Base-by-base conservation (phyloP, 2,113 vertebrate species). In the Grantiella picta region DNA sequence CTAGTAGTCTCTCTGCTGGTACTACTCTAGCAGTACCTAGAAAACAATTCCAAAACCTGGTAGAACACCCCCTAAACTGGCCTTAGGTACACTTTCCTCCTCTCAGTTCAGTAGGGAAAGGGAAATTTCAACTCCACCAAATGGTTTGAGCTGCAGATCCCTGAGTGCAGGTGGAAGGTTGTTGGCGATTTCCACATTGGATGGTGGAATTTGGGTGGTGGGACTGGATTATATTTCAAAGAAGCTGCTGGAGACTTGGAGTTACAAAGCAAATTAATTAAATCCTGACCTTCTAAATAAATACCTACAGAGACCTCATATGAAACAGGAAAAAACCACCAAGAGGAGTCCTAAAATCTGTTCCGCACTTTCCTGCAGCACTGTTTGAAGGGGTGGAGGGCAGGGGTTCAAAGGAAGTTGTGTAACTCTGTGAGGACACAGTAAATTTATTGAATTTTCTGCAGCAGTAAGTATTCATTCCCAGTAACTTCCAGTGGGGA, bases 221-320 rank as follows among this genome's bases (percentile, higher is more conserved):
- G 64, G 45, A 45, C 65, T 42, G 69, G 61, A 9, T 29, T 77
- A 2, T 52, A 12, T 78, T 71, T 49, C 70, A 68, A n/a, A 70
- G 65, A 61, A 85, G 49, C 38, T 92, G 79, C 63, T 64, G 42
- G 33, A 69, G n/a, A 14, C 72, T 81, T 89, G 64, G 52, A 50
- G 54, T 69, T 80, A 17, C 8, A 63, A 73, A 63, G 23, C 23
- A 59, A 42, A 72, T 44, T 16, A 12, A 50, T 35, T 23, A 61
- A 66, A 19, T 36, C 76, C 38, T 90, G 45, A 18, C 21, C 31
- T 25, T 66, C 25, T 79, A 38, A 91, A 63, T 36, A n/a, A 57
- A 35, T 5, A 0, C 12, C 27, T n/a, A 5, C 1, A 10, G 47
- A 33, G 17, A 70, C 33, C 19, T 47, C 56, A 8, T 15, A 6